phyloP scores from a whole-genome alignment of 2,797 vertebrate genomes.

The Ctenopoma multispine region DNA sequence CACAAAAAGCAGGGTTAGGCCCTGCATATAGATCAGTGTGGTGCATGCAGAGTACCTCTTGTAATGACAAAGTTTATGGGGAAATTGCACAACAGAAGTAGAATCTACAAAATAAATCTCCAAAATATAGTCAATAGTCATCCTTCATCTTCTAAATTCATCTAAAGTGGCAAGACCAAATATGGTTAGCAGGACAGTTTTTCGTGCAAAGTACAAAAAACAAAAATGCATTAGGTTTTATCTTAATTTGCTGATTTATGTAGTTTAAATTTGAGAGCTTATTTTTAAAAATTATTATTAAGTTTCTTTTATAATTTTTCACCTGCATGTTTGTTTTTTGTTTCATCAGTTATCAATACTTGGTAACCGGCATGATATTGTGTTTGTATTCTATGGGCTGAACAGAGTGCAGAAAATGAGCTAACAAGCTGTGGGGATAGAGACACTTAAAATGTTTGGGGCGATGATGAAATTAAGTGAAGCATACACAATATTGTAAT shows the following conservation, averaged over 20 bases:
- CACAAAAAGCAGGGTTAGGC: conserved; percentile 63
- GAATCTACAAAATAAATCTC: conserved; percentile 17
- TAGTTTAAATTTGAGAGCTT: background rate
- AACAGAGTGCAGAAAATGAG: conserved; percentile 45
- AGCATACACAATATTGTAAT: conserved; percentile 28
- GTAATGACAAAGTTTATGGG: conserved; percentile 52
- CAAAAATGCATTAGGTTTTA: background rate
- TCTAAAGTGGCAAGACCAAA: conserved; percentile 3
- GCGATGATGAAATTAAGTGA: conserved; percentile 39
- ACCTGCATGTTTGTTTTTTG: no score
- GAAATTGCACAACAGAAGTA: conserved; percentile 48
- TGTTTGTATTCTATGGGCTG: conserved; percentile 38
- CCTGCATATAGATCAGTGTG: conserved; percentile 72
- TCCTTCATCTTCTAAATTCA: conserved; percentile 9
- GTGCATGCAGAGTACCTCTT: conserved; percentile 59
- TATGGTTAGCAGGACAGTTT: background rate
- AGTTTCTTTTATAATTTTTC: background rate
- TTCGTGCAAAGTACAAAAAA: background rate
- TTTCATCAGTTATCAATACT: background rate
- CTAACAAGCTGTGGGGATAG: conserved; percentile 27
- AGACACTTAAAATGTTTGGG: conserved; percentile 14
- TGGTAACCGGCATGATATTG: conserved; percentile 20
- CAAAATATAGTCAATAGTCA: conserved; percentile 29
- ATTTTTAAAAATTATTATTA: background rate
- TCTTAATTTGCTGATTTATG: background rate